Base-by-base conservation (phyloP, 2,888 invertebrate genomes). In the Tromatobia lineatoria region DNA sequence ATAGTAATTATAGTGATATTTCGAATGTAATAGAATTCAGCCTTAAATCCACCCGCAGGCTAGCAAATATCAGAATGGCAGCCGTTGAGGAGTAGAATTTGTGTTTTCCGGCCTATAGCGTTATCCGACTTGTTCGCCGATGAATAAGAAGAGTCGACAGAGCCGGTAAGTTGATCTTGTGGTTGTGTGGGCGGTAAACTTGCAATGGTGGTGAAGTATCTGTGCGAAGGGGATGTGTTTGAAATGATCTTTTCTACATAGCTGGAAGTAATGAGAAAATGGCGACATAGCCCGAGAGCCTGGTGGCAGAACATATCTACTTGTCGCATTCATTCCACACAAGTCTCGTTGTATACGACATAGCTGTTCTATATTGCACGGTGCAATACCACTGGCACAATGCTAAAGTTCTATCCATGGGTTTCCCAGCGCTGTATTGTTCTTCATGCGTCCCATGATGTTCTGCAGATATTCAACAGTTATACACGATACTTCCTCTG, bases 191-290 rank as follows among this genome's bases (percentile, higher is more conserved):
- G 66, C 18, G 57, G 23, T 54, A 20, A 4, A 18, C 42, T 7
- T 6, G 57, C 59, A 73, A 15, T 25, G 15, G 15, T 52, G 54
- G 50, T 57, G 34, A 71, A 52, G 80, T 76, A 73, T 77, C 50
- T 42, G 67, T 61, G 69, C 23, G 70, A 73, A 73, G 80, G 66
- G 34, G 59, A 38, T 11, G 38, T 80, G 38, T 74, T 42, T 18
- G 13, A 18, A 47, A 74, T 45, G 59, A 20, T 47, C 34, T 74
- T 29, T 25, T n/a, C 18, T 13, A 59, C 47, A 20, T 74, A 29
- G 61, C 59, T 61, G 45, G 45, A 61, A 74, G 73, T 74, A 74
- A 61, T 74, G 47, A 74, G 74, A 74, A 61, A 74, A 74, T 74
- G 47, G 61, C 59, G 74, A 74, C 61, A 29, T 47, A 50, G 47